Percentiles rank a stretch among this genome's conserved stretches.
Conservation (phyloP, 2,113 vertebrate genomes). For the Leptocoma aspasia region DNA sequence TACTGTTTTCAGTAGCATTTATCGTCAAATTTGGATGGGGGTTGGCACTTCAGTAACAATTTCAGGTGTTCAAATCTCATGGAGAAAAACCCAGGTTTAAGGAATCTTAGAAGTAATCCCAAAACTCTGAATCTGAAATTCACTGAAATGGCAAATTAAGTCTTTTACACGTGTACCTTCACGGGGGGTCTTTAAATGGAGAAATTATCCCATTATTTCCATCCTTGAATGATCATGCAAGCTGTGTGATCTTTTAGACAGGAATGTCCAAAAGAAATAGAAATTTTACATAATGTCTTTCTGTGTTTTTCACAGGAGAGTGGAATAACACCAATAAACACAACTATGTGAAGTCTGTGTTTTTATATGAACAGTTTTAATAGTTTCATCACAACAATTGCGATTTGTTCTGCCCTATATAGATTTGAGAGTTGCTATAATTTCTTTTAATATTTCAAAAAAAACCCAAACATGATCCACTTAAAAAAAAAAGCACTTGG, state of each 20-base stretch:
- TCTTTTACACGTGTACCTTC: accelerated
- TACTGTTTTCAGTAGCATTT: neutral
- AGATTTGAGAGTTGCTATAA: neutral
- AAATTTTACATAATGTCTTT: neutral
- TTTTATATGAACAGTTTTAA: neutral
- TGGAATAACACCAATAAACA: neutral
- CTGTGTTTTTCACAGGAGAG: neutral
- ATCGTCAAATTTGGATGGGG: neutral
- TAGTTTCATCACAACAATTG: neutral
- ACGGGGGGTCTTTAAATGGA: neutral
- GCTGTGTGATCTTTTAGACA: neutral
- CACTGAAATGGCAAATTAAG: neutral
- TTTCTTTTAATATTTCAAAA: neutral
- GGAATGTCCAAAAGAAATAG: neutral
- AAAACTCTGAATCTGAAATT: neutral
- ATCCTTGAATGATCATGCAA: neutral
- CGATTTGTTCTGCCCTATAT: neutral
- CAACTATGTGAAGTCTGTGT: accelerated
- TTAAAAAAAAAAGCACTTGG: neutral
- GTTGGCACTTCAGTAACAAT: neutral
- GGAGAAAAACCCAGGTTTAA: neutral
- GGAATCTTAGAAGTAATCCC: neutral
- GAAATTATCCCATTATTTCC: neutral
- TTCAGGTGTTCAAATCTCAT: neutral
- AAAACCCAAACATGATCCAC: neutral